phyloP scores from a whole-genome alignment of 2,797 vertebrate species.

The Perodicticus potto region DNA sequence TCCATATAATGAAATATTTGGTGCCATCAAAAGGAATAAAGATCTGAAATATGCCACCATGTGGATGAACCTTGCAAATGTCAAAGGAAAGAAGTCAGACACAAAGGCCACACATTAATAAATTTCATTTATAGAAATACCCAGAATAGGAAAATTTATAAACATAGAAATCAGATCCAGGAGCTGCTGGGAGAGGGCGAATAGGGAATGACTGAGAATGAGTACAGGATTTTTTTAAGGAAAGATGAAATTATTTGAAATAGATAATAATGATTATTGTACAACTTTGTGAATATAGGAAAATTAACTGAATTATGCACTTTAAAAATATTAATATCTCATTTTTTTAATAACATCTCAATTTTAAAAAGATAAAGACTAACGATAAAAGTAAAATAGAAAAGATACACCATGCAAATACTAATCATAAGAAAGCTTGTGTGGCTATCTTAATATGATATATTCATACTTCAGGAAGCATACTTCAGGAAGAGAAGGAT shows the following conservation, averaged over 20 bases:
- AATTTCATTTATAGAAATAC: slow-evolving; percentile 26
- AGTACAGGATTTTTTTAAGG: neutral
- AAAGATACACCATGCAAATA: neutral
- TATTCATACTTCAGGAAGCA: too few species aligned
- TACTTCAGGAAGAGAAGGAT: neutral
- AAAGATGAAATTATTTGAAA: neutral
- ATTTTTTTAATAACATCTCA: neutral
- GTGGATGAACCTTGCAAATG: neutral
- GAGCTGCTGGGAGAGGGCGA: neutral
- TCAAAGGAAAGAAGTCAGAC: neutral
- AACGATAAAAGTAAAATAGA: slow-evolving; percentile 10
- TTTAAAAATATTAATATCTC: neutral
- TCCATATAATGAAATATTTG: neutral
- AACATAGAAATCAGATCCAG: neutral
- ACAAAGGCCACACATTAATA: neutral
- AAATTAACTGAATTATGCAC: neutral
- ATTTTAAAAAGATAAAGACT: neutral
- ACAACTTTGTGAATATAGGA: neutral
- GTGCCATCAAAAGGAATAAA: neutral
- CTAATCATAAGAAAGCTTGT: neutral
- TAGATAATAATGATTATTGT: neutral
- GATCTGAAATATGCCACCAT: neutral
- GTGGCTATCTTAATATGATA: neutral
- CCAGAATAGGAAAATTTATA: neutral
- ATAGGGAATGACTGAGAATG: neutral